Percentiles rank a stretch among this genome's conserved stretches.
Evolutionary conservation across 2,797 vertebrate genomes (phyloP).

Genomic region (Podarcis lilfordi): DNA sequence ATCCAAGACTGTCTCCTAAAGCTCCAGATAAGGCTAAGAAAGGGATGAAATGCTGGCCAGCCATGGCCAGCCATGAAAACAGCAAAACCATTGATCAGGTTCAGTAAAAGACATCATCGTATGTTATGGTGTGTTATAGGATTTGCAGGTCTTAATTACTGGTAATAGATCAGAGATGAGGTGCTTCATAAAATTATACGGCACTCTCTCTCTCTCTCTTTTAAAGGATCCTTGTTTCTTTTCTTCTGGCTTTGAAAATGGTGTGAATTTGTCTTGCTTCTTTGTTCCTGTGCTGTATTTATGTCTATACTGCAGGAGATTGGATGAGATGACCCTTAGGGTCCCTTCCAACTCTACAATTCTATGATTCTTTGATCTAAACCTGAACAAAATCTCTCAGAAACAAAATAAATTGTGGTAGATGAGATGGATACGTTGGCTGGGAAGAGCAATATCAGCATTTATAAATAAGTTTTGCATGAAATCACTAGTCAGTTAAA

Average conservation of each 20-base stretch:
- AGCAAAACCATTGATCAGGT: background rate
- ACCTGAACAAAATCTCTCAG: background rate
- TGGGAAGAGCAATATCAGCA: background rate
- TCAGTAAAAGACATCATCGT: background rate
- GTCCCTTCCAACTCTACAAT: no score
- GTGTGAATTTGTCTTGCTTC: background rate
- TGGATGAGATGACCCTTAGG: no score
- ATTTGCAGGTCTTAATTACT: background rate
- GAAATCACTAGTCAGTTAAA: background rate
- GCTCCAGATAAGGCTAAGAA: background rate
- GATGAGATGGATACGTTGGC: background rate
- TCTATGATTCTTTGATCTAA: background rate
- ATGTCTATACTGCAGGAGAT: background rate
- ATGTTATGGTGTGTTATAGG: background rate
- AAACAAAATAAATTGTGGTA: background rate
- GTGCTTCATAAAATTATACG: background rate
- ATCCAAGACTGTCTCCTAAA: constrained; percentile 36
- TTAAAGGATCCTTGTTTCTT: background rate
- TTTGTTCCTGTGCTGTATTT: background rate
- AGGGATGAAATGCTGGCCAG: background rate
- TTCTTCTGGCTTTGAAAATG: background rate
- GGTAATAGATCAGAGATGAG: background rate
- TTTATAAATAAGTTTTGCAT: background rate
- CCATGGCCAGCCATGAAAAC: background rate
- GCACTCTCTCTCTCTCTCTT: background rate